phyloP scores from a whole-genome alignment of 2,113 vertebrate species.

The Chaetodon trifascialis region DNA sequence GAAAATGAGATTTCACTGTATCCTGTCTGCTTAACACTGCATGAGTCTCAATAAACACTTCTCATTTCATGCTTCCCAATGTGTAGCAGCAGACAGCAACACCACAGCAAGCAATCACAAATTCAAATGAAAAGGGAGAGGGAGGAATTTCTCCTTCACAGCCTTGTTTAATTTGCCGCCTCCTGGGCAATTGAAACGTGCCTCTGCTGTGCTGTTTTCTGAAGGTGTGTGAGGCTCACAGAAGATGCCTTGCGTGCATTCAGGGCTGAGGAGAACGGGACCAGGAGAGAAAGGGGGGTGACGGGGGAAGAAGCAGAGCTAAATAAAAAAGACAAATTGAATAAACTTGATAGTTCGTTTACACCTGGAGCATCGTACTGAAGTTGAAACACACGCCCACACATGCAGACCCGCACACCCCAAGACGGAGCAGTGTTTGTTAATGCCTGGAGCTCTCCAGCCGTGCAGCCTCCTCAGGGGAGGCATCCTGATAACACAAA shows the following conservation, averaged over 20 bases:
- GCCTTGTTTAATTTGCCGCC: conserved; percentile 77
- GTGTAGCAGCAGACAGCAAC: conserved; percentile 65
- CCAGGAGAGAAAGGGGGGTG: background rate
- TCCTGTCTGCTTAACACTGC: conserved; percentile 64
- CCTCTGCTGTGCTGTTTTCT: conserved; percentile 60
- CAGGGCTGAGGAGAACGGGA: conserved; percentile 16
- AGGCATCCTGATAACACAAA: conserved; percentile 75
- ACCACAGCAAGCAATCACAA: conserved; percentile 66
- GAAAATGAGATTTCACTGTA: conserved; percentile 72
- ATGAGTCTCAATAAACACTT: conserved; percentile 71
- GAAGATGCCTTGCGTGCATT: conserved; percentile 53
- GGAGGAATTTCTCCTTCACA: conserved; percentile 65
- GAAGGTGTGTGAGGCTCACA: conserved; percentile 56
- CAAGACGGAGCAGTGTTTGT: conserved; percentile 34
- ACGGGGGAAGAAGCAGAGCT: background rate
- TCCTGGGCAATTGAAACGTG: conserved; percentile 66
- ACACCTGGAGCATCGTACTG: conserved; percentile 44
- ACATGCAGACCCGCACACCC: conserved; percentile 29
- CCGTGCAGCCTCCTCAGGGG: conserved; percentile 67
- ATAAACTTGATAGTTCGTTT: conserved; percentile 55
- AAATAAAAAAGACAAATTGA: conserved; percentile 64
- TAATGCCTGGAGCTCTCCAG: conserved; percentile 78
- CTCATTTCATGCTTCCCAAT: conserved; percentile 78
- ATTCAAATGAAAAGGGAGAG: conserved; percentile 74
- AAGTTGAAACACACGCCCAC: conserved; percentile 60